phyloP scores from a whole-genome alignment of 2,888 invertebrate species.

The Microplitis deprimator region DNA sequence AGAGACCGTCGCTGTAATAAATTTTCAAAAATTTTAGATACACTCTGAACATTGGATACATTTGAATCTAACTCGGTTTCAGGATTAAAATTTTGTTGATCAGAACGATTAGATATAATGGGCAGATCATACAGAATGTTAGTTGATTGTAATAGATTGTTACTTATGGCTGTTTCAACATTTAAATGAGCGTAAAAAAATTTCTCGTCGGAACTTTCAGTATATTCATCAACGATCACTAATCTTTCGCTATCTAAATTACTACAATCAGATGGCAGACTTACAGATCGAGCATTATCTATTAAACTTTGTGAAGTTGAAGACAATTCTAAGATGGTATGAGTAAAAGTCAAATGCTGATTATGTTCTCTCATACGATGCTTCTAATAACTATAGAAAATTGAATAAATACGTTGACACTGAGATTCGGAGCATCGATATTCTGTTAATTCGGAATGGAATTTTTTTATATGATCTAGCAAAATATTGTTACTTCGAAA shows the following conservation, averaged over 20 bases:
- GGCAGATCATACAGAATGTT: neutral
- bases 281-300: neutral
- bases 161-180: too few relatives aligned
- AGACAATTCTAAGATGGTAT: neutral
- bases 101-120: neutral
- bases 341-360: neutral
- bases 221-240: too few relatives aligned
- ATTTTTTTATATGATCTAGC: conserved; percentile 4
- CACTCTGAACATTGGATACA: neutral
- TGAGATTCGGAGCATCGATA: conserved; percentile 13
- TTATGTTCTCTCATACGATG: conserved; percentile 9
- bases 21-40: conserved; percentile 3
- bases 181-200: too few relatives aligned
- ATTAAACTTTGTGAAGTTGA: neutral
- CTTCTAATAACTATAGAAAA: conserved; percentile 14
- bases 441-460: conserved; percentile 13
- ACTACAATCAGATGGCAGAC: too few relatives aligned
- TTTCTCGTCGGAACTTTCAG: too few relatives aligned
- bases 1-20: neutral
- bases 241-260: too few relatives aligned
- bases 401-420: neutral
- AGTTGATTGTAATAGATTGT: too few relatives aligned
- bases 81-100: neutral
- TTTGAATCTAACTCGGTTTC: neutral
- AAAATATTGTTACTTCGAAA: conserved; percentile 11